Base-by-base conservation (phyloP, 1,140 invertebrate species). In the Latrodectus geometricus region DNA sequence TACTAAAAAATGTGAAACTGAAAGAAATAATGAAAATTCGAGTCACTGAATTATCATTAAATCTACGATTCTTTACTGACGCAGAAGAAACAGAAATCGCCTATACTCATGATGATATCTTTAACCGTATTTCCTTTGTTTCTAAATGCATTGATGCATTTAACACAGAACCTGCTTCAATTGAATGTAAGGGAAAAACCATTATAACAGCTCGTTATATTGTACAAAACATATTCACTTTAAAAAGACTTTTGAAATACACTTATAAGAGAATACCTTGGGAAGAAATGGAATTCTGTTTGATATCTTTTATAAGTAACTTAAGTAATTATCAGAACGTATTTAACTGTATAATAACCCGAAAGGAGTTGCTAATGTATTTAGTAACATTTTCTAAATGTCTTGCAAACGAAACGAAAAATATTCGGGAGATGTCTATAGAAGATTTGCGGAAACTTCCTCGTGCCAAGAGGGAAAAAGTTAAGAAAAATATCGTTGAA, bases 261-360 rank as follows among this genome's bases (percentile, higher is more conserved):
- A 74, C 72, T n/a, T 83, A 83, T 15, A 7, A 1, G 0, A 75
- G 0, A 66, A 8, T 85, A 15, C 82, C 82, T 9, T 85, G 82
- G 72, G 72, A 85, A 75, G 72, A 85, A 74, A 85, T 85, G 15
- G 82, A 85, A 17, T 75, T 85, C 61, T 75, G 54, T 66, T 77
- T 75, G 12, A 48, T 50, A 9, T 14, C 49, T 0, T 75, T 75
- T 23, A 70, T 85, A 20, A 23, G 17, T 50, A 75, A 5, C 23
- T 65, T 48, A 4, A 61, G 14, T n/a, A 75, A 48, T 35, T 11
- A 48, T 4, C 7, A 17, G 11, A 75, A 50, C 61, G 9, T 35
- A 48, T 23, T 75, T 23, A 73, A 77, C 72, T 35, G 21, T 35
- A 15, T 9, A 23, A 11, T 85, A 23, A 70, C 17, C 23, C 74